Percentiles rank a stretch among this genome's conserved stretches.
Evolutionary conservation across 2,888 invertebrate species (phyloP).

Genomic region (Clitarchus hookeri): DNA sequence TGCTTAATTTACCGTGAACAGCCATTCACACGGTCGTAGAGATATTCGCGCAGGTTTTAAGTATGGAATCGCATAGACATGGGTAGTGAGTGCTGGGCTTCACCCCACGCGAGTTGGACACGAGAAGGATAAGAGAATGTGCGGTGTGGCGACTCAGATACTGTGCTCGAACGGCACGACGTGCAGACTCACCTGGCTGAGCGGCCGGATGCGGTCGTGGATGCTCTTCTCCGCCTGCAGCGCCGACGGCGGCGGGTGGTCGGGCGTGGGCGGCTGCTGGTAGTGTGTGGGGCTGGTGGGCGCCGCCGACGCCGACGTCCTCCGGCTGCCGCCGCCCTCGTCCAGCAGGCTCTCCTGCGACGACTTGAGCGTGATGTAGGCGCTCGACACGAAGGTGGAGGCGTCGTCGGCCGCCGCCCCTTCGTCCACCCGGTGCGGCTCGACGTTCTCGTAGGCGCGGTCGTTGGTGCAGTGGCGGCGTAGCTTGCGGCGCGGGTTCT

Average conservation of each 20-base stretch:
- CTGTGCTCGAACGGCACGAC: slow-evolving; percentile 24
- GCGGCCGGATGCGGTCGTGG: slow-evolving; percentile 84
- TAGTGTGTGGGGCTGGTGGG: slow-evolving; percentile 90
- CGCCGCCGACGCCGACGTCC: slow-evolving; percentile 49
- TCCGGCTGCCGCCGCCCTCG: slow-evolving; percentile 50
- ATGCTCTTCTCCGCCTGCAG: slow-evolving; percentile 87
- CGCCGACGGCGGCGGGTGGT: slow-evolving; percentile 91
- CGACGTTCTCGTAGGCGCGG: slow-evolving; percentile 64
- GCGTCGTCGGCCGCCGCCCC: slow-evolving; percentile 27
- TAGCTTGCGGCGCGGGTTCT: slow-evolving; percentile 73
- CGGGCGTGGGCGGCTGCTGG: slow-evolving; percentile 90
- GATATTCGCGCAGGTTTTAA: no score
- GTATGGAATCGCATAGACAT: no score
- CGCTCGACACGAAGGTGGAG: slow-evolving; percentile 60
- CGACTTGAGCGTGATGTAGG: slow-evolving; percentile 61
- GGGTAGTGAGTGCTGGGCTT: background rate
- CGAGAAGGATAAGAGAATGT: background rate
- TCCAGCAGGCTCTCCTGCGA: slow-evolving; percentile 66
- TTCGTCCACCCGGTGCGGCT: slow-evolving; percentile 52
- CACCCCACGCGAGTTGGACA: no score
- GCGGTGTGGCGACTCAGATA: background rate
- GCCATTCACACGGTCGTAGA: no score
- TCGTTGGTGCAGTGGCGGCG: slow-evolving; percentile 59
- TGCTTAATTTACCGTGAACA: no score
- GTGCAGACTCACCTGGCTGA: slow-evolving; percentile 76